Evolutionary conservation across 2,888 invertebrate species (phyloP), one percentile per base, ranked within the genome.

Genomic region (Daptonema setosum): DNA sequence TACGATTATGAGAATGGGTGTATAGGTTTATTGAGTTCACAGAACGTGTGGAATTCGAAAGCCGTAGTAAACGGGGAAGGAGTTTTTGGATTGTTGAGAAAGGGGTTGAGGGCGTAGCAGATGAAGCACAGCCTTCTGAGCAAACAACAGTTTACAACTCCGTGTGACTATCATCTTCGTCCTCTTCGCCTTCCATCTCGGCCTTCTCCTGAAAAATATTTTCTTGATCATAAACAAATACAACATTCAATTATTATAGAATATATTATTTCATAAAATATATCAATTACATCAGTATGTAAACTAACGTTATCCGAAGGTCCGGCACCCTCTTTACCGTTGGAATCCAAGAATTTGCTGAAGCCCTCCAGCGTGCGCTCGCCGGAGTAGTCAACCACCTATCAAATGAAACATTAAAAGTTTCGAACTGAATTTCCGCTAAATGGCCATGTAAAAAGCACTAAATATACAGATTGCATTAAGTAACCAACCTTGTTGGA

Each of bases 291-390:
- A 35, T 11, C 35, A 35, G 35, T 11, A 35, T 17, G n/a, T 22
- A 45, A 50, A 53, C 30, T 3, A 22, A 59, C 59, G 1, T 65
- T 64, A 50, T 69, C 69, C 25, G 68, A 66, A 52, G 63, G 63
- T 52, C 53, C 53, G 35, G 53, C 53, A 28, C 53, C 53, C 53
- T 82, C 83, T 65, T 80, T 81, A 61, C 95, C 95, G 67, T 83
- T 85, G 60, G 81, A 80, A 72, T 95, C 93, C 60, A 97, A 76
- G 78, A 97, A 99, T 75, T 90, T 87, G 61, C 81, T 78, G 70
- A 99, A 79, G 58, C 81, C 93, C 65, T 87, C 90, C 63, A 95
- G 77, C 65, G 91, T 93, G 70, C 97, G 80, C 71, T 91, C 91
- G 61, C 93, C 88, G 69, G 83, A 85, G 78, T 87, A 99, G 70